Conservation (phyloP, 1,140 invertebrate genomes). For the Acromyrmex charruanus region DNA sequence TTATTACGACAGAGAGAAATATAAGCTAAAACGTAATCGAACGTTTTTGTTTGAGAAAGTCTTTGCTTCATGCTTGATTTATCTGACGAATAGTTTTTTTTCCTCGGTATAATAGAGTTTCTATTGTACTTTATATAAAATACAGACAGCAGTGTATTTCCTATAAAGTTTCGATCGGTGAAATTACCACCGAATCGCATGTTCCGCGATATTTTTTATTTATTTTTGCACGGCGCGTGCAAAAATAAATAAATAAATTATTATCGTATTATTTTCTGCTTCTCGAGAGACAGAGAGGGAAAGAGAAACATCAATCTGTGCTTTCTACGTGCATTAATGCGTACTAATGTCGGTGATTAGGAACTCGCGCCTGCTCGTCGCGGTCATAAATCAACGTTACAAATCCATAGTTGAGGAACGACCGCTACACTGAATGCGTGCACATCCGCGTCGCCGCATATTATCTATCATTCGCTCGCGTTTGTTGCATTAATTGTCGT, state of each 20-base stretch:
- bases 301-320: constrained; percentile 18
- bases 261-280: constrained; percentile 37
- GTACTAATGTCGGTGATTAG: constrained; percentile 72
- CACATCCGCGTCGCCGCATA: constrained; percentile 32
- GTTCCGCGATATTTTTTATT: not conserved
- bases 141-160: not conserved
- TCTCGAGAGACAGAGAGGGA: not conserved
- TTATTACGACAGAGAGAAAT: not conserved
- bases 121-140: constrained; percentile 3
- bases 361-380: constrained; percentile 57
- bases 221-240: not conserved
- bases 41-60: constrained; percentile 31
- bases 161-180: not conserved
- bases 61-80: constrained; percentile 38
- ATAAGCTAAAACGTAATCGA: not conserved
- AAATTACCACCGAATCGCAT: not conserved
- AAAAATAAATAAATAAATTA: not conserved
- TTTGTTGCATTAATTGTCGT: constrained; percentile 74
- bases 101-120: not conserved
- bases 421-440: constrained; percentile 35
- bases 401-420: constrained; percentile 77
- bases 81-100: constrained; percentile 2
- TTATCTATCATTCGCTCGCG: constrained; percentile 42
- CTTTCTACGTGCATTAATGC: constrained; percentile 52
- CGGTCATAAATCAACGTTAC: constrained; percentile 77